Base-by-base conservation (phyloP, 2,797 vertebrate species). In the Chromobotia macracanthus region DNA sequence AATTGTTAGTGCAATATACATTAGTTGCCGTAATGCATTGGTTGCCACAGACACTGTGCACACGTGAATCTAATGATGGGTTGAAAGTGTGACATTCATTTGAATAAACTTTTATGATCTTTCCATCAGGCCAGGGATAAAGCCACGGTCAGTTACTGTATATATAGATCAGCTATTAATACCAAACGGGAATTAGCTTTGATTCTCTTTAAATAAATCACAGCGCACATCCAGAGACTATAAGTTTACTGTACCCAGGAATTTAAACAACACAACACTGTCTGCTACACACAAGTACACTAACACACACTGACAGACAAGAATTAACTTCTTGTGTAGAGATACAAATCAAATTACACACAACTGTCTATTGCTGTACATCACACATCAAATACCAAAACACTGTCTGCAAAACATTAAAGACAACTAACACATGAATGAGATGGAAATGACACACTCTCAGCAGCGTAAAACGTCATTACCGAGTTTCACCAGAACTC, bases 151-250 rank as follows among this genome's bases (percentile, higher is more conserved):
- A 61, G 41, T 28, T 9, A 9, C 31, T 11, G 58, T 73, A 48
- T 48, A 73, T 48, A 73, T 50, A 50, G n/a, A 63, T 50, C 25
- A 50, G 18, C 58, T 63, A 35, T n/a, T 51, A 35, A 58, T 25
- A 58, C 10, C 21, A 58, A 58, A 58, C 12, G 3, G 4, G 13
- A 58, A 58, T 58, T 25, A 58, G 11, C 55, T 56, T 21, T 4
- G 55, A 56, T 56, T 56, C 19, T 56, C 10, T 56, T 56, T 56
- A 19, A 56, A 21, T 56, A 56, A 56, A 56, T 19, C 53, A 53
- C 50, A 53, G 16, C 50, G 9, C 8, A 53, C 18, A n/a, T 53
- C 50, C 50, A 53, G 50, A n/a, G 21, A 21, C 19, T 56, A 55
- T 9, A 10, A 46, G 46, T 48, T 15, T 12, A 11, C 46, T 48